Evolutionary conservation across 2,113 vertebrate genomes (phyloP).

Genomic region (Thryonomys swinderianus): DNA sequence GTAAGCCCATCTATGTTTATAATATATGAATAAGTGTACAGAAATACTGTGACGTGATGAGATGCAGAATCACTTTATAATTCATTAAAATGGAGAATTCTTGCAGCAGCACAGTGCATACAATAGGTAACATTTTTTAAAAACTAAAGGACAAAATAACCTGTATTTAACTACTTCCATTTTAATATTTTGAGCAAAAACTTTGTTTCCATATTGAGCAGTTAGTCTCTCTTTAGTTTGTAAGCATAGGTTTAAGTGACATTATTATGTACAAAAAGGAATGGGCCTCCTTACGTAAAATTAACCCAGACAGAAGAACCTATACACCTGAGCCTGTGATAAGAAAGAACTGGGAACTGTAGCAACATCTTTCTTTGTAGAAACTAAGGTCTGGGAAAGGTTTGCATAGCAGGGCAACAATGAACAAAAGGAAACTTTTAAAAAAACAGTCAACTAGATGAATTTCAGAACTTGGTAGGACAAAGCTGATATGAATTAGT

Average conservation of each 20-base stretch:
- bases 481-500: conserved; percentile 82
- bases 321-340: conserved; percentile 87
- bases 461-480: conserved; percentile 77
- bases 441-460: conserved; percentile 67
- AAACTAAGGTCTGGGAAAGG: conserved; percentile 81
- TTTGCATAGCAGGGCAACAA: conserved; percentile 89
- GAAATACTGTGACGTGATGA: conserved; percentile 87
- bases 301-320: conserved; percentile 83
- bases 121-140: conserved; percentile 90
- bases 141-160: conserved; percentile 89
- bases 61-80: conserved; percentile 85
- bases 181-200: conserved; percentile 82
- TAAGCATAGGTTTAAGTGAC: conserved; percentile 82
- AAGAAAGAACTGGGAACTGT: conserved; percentile 82
- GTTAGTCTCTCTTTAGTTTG: conserved; percentile 78
- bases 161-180: conserved; percentile 87
- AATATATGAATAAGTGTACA: conserved; percentile 91
- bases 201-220: conserved; percentile 81
- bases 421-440: conserved; percentile 81
- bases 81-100: conserved; percentile 81
- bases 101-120: conserved; percentile 88
- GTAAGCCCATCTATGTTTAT: conserved; percentile 82
- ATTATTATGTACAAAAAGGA: conserved; percentile 84
- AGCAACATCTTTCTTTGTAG: conserved; percentile 79
- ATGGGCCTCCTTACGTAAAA: conserved; percentile 78